phyloP scores from a whole-genome alignment of 2,113 vertebrate species.

The Suncus etruscus region DNA sequence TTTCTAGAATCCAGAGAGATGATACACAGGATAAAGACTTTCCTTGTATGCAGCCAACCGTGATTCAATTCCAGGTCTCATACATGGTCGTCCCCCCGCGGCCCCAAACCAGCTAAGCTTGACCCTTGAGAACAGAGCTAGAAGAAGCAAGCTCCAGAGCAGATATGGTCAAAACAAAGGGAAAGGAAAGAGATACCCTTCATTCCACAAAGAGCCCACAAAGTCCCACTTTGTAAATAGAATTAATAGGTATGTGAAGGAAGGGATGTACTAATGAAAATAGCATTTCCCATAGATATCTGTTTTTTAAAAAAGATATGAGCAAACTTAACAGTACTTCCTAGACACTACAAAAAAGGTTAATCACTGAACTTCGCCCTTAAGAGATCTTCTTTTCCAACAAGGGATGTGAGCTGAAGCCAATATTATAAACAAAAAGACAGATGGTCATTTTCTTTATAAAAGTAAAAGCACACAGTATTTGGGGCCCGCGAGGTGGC shows the following conservation, averaged over 20 bases:
- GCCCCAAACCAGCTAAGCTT: too few relatives aligned
- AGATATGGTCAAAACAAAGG: too few relatives aligned
- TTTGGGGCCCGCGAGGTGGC: too few relatives aligned
- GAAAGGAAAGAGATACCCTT: too few relatives aligned
- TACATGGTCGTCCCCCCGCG: too few relatives aligned
- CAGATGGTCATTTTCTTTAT: neutral
- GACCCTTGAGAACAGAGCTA: too few relatives aligned
- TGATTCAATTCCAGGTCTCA: too few relatives aligned
- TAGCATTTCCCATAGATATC: neutral
- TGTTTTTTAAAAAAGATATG: neutral
- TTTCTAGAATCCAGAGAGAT: too few relatives aligned
- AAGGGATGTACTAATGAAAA: neutral
- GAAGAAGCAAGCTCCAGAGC: too few relatives aligned
- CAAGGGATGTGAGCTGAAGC: neutral
- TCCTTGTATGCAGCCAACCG: too few relatives aligned
- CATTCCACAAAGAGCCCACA: neutral
- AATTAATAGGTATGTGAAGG: neutral
- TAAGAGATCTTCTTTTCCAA: neutral
- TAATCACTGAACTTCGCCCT: conserved; percentile 1
- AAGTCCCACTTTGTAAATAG: neutral
- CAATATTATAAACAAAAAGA: neutral
- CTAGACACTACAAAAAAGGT: neutral
- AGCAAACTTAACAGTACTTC: neutral
- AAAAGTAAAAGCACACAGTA: too few relatives aligned
- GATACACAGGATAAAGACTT: too few relatives aligned